phyloP scores from a whole-genome alignment of 1,140 invertebrate species.

The Drosophila persimilis region DNA sequence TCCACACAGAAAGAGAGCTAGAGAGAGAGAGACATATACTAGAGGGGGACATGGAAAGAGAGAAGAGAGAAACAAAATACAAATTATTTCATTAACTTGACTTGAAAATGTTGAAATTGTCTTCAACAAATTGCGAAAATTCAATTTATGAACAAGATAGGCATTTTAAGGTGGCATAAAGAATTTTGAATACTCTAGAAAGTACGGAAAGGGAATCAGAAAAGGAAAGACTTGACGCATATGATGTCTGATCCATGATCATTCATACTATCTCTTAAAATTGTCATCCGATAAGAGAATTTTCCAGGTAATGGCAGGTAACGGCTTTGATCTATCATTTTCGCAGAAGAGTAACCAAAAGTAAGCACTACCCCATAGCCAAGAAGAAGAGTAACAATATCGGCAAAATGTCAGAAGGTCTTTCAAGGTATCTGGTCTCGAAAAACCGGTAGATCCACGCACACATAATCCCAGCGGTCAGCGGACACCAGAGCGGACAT shows the following conservation, averaged over 20 bases:
- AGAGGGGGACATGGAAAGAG: neutral
- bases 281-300: no score
- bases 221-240: no score
- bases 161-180: neutral
- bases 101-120: constrained; percentile 49
- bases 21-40: neutral
- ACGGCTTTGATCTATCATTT: no score
- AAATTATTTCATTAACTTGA: constrained; percentile 53
- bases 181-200: constrained; percentile 24
- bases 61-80: constrained; percentile 24
- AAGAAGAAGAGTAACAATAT: constrained; percentile 13
- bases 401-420: constrained; percentile 61
- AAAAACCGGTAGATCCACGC: constrained; percentile 60
- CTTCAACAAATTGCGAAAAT: constrained; percentile 56
- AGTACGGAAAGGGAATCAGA: neutral
- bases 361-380: constrained; percentile 8
- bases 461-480: constrained; percentile 1
- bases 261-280: neutral
- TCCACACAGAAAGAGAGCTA: neutral
- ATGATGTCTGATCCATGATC: neutral
- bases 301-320: no score
- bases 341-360: neutral
- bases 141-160: constrained; percentile 25
- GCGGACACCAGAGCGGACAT: neutral
- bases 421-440: constrained; percentile 53